Base-by-base conservation (phyloP, 2,888 invertebrate genomes). In the Amphipyra berbera region DNA sequence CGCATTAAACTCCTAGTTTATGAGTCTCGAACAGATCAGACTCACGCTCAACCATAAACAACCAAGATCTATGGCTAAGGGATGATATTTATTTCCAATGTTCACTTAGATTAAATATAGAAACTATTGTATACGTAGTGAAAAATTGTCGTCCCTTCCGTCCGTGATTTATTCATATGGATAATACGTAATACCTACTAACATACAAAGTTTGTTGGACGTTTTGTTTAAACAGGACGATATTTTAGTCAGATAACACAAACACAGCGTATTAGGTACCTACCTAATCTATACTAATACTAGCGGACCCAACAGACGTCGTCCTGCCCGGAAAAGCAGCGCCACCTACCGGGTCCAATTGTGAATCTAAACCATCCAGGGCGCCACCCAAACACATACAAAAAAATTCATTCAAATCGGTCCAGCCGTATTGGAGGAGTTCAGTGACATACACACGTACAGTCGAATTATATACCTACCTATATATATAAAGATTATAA, bases 31-130 rank as follows among this genome's bases (percentile, higher is more conserved):
- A 52, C 38, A 49, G 48, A 64, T 61, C 53, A 46, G 63, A 61
- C n/a, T n/a, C n/a, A n/a, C 40, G 44, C 45, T 50, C 38, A 57
- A 62, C 75, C 45, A 64, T 69, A 77, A 75, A 78, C 55, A 46
- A 57, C 44, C 49, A 61, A 68, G 74, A 77, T 74, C n/a, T 61
- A 77, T 68, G 61, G 56, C 14, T 44, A 48, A 48, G 62, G 78
- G 76, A 57, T 63, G 56, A 75, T 77, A 78, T 77, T 77, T 75
- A 78, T 75, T 61, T 59, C 38, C 66, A 55, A 63, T 73, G 78
- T 68, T 71, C 66, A 68, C 61, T 45, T 27, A 59, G 61, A 78
- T 75, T 72, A 68, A 50, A 75, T 69, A 75, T 63, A 75, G 49
- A 72, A 74, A 73, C 78, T 77, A 75, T 78, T 73, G 78, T 68